Percentiles rank a stretch among this genome's conserved stretches.
These are phyloP conservation scores for Phaonia tiefii DNA, from an alignment of 2,888 invertebrate species.

Conservation along the genomic window DNA sequence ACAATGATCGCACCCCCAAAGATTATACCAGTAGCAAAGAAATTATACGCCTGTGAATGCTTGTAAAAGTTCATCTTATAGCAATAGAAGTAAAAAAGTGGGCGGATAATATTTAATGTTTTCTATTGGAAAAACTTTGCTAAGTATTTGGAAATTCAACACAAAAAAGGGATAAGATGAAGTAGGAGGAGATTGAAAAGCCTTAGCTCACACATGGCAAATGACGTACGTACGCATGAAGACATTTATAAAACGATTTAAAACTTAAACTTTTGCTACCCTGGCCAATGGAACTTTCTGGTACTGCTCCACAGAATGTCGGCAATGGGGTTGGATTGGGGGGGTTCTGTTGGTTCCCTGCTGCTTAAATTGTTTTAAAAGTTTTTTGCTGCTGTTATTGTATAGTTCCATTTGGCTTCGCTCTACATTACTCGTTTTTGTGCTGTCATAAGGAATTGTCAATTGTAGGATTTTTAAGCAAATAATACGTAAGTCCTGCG, in stretches of 20 bases:
- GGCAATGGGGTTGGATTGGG: neutral
- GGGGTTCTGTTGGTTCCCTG: conserved; percentile 16
- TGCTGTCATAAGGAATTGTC: conserved; percentile 49
- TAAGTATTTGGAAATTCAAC: conserved; percentile 35
- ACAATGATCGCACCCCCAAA: conserved; percentile 51
- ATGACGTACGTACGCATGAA: conserved; percentile 54
- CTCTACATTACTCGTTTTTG: neutral
- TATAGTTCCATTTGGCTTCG: conserved; percentile 26
- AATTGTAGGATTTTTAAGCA: conserved; percentile 59
- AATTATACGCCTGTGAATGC: conserved; percentile 24
- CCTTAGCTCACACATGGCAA: conserved; percentile 11
- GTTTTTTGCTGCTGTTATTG: conserved; percentile 49
- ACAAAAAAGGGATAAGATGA: neutral
- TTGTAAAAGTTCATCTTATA: conserved; percentile 24
- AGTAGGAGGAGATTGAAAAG: conserved; percentile 13
- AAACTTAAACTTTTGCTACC: conserved; percentile 52
- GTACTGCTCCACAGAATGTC: no score
- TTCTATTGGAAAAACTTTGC: conserved; percentile 71
- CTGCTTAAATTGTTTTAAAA: conserved; percentile 57
- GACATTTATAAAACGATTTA: conserved; percentile 66
- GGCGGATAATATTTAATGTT: conserved; percentile 69
- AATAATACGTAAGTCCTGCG: conserved; percentile 56
- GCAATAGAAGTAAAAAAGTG: conserved; percentile 5
- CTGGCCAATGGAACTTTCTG: no score
- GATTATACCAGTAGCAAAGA: conserved; percentile 30